Conservation (phyloP, 2,888 invertebrate species). For the Neoaliturus tenellus region DNA sequence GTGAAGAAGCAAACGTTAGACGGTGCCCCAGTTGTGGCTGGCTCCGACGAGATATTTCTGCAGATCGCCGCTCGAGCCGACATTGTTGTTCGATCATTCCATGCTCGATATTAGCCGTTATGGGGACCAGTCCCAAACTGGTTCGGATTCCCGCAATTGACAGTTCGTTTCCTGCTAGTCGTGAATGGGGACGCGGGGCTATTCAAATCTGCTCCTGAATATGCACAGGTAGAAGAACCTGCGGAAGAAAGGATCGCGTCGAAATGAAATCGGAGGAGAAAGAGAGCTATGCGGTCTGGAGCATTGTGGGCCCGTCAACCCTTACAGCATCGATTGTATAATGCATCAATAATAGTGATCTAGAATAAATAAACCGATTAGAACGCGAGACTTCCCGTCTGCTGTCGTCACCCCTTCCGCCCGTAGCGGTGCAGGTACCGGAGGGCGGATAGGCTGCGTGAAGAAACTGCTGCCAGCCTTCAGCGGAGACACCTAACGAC, state of each 20-base stretch:
- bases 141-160: conserved; percentile 44
- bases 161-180: conserved; percentile 39
- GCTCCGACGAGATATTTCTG: too few relatives aligned
- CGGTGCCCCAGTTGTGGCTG: too few relatives aligned
- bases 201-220: conserved; percentile 55
- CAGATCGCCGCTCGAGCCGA: too few relatives aligned
- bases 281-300: conserved; percentile 34
- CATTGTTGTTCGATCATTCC: not conserved
- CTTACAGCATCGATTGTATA: conserved; percentile 50
- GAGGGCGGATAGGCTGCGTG: not conserved
- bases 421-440: not conserved
- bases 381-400: conserved; percentile 45
- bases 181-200: conserved; percentile 43
- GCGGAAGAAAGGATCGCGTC: conserved; percentile 53
- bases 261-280: conserved; percentile 48
- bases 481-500: too few relatives aligned
- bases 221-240: conserved; percentile 55
- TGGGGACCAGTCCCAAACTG: conserved; percentile 44
- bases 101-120: conserved; percentile 43
- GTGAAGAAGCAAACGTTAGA: too few relatives aligned
- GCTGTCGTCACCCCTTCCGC: conserved; percentile 42
- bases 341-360: conserved; percentile 53
- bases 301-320: conserved; percentile 38
- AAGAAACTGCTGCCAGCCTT: too few relatives aligned
- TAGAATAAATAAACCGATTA: conserved; percentile 48